Evolutionary conservation across 2,888 invertebrate species (phyloP).

Genomic region (Achlya flavicornis): DNA sequence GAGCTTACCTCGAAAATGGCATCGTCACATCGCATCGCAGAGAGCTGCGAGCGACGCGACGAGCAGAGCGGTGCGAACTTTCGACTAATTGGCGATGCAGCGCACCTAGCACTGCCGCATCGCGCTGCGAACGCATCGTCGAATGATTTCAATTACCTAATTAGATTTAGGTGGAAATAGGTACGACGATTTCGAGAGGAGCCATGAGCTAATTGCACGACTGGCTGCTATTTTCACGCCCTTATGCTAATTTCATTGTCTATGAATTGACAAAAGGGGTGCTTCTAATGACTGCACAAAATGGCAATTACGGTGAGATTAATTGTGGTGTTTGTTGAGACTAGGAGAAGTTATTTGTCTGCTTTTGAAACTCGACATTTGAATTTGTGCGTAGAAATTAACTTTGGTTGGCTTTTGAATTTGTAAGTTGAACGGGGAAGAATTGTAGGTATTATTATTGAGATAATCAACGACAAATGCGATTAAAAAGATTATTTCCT

Average conservation of each 20-base stretch:
- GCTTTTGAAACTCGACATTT: slow-evolving; percentile 11
- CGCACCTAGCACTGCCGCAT: slow-evolving; percentile 44
- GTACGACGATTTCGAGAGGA: slow-evolving; percentile 24
- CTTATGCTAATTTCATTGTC: slow-evolving; percentile 42
- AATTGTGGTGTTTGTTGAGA: slow-evolving; percentile 19
- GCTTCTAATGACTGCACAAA: slow-evolving; percentile 40
- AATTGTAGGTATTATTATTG: slow-evolving; percentile 15
- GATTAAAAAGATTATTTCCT: slow-evolving; percentile 1
- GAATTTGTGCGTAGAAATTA: slow-evolving; percentile 9
- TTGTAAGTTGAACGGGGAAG: neutral
- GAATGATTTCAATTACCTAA: slow-evolving; percentile 72
- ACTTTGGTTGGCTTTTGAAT: slow-evolving; percentile 1
- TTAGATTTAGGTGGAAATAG: slow-evolving; percentile 55
- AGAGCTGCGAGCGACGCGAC: slow-evolving; percentile 25
- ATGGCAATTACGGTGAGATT: slow-evolving; percentile 29
- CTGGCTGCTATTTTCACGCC: slow-evolving; percentile 39
- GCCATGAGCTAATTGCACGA: slow-evolving; percentile 46
- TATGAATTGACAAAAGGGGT: slow-evolving; percentile 32
- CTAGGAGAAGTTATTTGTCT: slow-evolving; percentile 18
- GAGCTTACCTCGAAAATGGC: slow-evolving; percentile 29
- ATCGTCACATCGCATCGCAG: slow-evolving; percentile 30
- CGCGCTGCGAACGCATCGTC: slow-evolving; percentile 36
- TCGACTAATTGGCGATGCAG: slow-evolving; percentile 58
- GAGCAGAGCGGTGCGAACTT: slow-evolving; percentile 38
- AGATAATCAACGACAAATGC: slow-evolving; percentile 12